phyloP scores from a whole-genome alignment of 2,797 vertebrate genomes.

The Anguilla anguilla region DNA sequence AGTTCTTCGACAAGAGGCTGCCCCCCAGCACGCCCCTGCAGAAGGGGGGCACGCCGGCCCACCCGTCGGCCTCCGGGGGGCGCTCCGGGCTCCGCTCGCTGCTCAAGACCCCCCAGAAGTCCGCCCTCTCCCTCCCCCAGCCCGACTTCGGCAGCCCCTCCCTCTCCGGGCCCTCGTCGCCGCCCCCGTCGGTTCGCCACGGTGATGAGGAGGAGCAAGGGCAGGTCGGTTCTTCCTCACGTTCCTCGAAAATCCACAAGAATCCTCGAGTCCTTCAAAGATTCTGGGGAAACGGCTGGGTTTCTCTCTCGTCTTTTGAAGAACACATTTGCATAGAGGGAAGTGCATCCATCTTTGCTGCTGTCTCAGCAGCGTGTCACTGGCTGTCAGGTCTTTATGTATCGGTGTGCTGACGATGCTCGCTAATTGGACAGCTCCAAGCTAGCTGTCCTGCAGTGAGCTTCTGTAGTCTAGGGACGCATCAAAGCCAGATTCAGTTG shows the following conservation, averaged over 20 bases:
- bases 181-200: conserved; percentile 40
- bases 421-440: neutral
- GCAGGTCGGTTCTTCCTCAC: neutral
- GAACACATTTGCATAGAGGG: neutral
- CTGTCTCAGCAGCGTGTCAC: neutral
- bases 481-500: neutral
- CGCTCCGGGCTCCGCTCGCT: conserved; percentile 53
- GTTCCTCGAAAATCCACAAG: neutral
- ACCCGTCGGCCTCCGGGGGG: conserved; percentile 45
- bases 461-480: neutral
- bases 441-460: neutral
- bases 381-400: neutral
- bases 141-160: conserved; percentile 53
- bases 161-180: conserved; percentile 48
- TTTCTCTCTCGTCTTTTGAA: neutral
- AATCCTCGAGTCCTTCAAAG: neutral
- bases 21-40: conserved; percentile 76
- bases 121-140: conserved; percentile 37
- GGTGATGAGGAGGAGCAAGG: conserved; percentile 37
- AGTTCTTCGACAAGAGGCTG: conserved; percentile 74
- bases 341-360: neutral
- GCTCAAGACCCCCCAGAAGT: conserved; percentile 71
- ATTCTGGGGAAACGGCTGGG: neutral
- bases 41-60: conserved; percentile 67
- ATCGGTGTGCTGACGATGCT: neutral